A percentile compares a stretch with the other conserved stretches of the same genome.
Conservation (phyloP, 2,113 vertebrate genomes). For the Balaeniceps rex region DNA sequence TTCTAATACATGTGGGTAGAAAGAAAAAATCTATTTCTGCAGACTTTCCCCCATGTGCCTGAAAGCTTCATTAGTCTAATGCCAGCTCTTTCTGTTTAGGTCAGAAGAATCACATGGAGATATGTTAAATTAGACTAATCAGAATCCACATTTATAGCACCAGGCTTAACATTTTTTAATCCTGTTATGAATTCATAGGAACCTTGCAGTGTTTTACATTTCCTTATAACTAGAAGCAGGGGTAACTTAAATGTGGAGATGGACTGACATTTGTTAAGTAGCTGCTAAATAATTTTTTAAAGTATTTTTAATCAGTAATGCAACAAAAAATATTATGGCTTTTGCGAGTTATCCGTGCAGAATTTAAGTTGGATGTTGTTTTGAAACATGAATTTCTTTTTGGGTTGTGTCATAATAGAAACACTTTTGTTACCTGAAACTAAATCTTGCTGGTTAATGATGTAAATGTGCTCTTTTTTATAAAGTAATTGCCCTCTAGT, state of each 20-base stretch:
- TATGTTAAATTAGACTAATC: background rate
- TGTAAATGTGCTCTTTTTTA: background rate
- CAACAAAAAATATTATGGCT: background rate
- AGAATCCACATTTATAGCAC: background rate
- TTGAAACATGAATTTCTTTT: background rate
- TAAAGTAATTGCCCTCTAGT: background rate
- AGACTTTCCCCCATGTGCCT: background rate
- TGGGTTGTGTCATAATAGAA: background rate
- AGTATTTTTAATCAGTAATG: background rate
- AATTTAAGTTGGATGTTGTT: background rate
- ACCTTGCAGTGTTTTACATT: background rate
- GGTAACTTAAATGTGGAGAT: background rate
- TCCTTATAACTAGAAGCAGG: background rate
- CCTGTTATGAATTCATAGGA: background rate
- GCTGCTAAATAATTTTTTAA: background rate
- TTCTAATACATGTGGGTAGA: background rate
- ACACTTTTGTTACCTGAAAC: background rate
- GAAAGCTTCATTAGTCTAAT: background rate
- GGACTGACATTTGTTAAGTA: background rate
- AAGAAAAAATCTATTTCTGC: background rate
- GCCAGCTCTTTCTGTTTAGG: background rate
- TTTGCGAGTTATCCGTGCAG: background rate
- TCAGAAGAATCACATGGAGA: background rate
- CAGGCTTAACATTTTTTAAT: background rate
- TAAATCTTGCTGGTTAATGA: background rate